A percentile compares a stretch with the other conserved stretches of the same genome.
These are phyloP conservation scores for Rhabdornis inornatus DNA, from an alignment of 2,113 vertebrate species.

Conservation along the genomic window DNA sequence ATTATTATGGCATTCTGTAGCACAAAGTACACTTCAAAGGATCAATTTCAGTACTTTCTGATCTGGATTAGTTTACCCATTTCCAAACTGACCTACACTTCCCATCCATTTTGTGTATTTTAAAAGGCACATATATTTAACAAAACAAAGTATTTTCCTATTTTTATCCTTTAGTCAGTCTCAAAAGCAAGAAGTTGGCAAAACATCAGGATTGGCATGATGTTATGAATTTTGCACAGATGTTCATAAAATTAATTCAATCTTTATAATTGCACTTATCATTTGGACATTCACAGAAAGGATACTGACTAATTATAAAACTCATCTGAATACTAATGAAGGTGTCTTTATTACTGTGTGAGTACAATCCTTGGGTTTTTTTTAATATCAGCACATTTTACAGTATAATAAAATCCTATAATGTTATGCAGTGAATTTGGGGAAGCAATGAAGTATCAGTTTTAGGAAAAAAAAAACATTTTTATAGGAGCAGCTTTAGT, in stretches of 20 bases:
- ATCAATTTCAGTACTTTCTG: background rate
- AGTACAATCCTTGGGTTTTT: background rate
- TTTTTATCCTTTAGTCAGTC: background rate
- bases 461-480: background rate
- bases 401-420: background rate
- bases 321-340: conserved; percentile 11
- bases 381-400: background rate
- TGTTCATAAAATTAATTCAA: conserved; percentile 33
- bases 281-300: conserved; percentile 20
- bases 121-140: background rate
- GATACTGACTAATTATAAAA: conserved; percentile 5
- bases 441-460: background rate
- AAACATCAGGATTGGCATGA: background rate
- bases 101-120: background rate
- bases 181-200: background rate
- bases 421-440: background rate
- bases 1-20: background rate
- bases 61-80: background rate
- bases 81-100: background rate
- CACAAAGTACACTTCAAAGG: background rate
- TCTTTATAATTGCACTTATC: conserved; percentile 11
- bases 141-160: background rate
- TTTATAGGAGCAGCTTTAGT: background rate
- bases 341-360: background rate
- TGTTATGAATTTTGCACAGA: conserved; percentile 4